Conservation (phyloP, 2,113 vertebrate species). For the Desmodus rotundus region DNA sequence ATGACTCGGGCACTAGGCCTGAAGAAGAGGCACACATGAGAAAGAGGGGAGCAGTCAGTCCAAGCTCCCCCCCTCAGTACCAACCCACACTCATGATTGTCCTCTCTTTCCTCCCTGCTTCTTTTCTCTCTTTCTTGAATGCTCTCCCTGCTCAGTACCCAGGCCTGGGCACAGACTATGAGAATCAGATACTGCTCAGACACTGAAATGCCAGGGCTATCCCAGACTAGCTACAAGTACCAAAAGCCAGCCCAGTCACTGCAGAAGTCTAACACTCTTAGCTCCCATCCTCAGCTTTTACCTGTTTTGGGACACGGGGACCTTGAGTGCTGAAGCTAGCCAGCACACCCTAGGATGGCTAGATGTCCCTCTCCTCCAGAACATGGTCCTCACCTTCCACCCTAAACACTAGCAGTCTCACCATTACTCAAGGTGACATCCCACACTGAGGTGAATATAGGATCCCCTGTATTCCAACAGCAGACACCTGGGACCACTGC, state of each 20-base stretch:
- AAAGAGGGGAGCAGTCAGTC: neutral
- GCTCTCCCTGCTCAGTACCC: neutral
- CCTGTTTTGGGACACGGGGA: neutral
- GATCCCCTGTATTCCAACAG: neutral
- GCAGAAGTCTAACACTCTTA: neutral
- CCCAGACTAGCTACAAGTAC: neutral
- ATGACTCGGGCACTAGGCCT: conserved; percentile 78
- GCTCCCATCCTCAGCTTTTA: neutral
- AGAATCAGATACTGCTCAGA: neutral
- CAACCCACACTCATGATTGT: neutral
- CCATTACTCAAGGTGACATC: neutral
- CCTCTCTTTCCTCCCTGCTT: neutral
- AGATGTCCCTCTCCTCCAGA: neutral
- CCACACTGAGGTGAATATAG: neutral
- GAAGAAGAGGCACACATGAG: neutral
- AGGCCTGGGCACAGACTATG: neutral
- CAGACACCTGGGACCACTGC: neutral
- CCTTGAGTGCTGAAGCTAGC: neutral
- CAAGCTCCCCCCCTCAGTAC: neutral
- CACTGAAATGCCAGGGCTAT: neutral
- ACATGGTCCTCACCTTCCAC: neutral
- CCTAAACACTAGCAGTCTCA: neutral
- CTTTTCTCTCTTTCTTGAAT: neutral
- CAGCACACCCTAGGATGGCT: neutral
- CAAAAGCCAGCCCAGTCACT: neutral